A percentile compares a stretch with the other conserved stretches of the same genome.
Conservation (phyloP, 2,113 vertebrate species). For the Oxygymnocypris stewartii region DNA sequence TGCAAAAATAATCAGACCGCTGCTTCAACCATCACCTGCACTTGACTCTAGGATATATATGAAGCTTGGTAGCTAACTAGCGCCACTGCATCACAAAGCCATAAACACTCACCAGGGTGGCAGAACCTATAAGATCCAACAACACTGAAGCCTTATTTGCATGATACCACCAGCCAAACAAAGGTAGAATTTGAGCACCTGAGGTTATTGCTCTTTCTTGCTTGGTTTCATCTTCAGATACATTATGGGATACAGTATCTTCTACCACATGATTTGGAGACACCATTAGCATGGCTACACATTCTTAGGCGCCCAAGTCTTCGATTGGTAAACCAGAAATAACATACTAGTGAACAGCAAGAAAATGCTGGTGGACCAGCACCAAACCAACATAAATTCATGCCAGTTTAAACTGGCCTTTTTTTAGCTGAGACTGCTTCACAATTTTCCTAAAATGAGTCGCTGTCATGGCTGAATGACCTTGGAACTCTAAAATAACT, state of each 20-base stretch:
- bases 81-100: constrained; percentile 67
- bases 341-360: neutral
- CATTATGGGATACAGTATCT: neutral
- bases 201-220: neutral
- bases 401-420: neutral
- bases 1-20: constrained; percentile 36
- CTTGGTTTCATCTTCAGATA: neutral
- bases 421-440: neutral
- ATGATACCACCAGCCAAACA: constrained; percentile 65
- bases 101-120: constrained; percentile 75
- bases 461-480: neutral
- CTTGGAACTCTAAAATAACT: constrained; percentile 18
- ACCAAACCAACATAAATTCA: neutral
- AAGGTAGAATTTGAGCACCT: constrained; percentile 74
- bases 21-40: neutral
- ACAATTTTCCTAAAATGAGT: neutral
- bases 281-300: neutral
- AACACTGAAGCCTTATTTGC: constrained; percentile 22
- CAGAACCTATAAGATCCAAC: neutral
- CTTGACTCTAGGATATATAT: neutral
- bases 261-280: neutral
- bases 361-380: neutral
- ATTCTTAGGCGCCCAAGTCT: neutral
- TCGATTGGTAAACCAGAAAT: neutral
- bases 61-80: constrained; percentile 43